Conservation (phyloP, 2,797 vertebrate species). For the Bradypodion pumilum region DNA sequence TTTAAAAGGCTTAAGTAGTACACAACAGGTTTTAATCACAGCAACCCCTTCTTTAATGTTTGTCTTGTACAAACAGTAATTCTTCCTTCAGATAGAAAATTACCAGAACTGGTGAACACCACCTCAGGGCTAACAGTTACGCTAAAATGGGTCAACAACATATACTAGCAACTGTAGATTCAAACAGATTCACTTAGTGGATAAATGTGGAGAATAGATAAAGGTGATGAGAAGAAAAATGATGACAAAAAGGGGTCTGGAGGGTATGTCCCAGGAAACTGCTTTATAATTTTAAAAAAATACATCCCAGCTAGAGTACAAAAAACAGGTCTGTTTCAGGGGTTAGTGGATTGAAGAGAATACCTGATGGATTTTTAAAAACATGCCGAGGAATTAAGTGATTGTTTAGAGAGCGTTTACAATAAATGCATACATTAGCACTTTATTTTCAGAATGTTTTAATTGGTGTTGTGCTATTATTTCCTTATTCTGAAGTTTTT, state of each 20-base stretch:
- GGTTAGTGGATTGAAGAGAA: conserved; percentile 50
- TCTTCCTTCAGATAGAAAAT: conserved; percentile 9
- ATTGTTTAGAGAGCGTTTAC: rapidly evolving
- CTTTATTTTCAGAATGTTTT: background rate
- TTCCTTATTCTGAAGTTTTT: background rate
- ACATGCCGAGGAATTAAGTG: background rate
- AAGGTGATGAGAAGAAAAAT: conserved; percentile 20
- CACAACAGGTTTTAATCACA: conserved; percentile 3
- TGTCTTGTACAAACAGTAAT: background rate
- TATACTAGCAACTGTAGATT: background rate
- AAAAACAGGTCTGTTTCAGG: conserved; percentile 45
- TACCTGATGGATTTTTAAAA: conserved; percentile 42
- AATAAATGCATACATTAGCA: conserved; percentile 4
- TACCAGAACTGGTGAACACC: background rate
- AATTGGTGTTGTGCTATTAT: background rate
- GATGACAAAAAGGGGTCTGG: conserved; percentile 8
- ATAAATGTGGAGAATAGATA: conserved; percentile 22
- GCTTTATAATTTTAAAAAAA: conserved; percentile 27
- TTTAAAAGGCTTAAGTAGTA: background rate
- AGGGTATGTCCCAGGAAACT: conserved; percentile 38
- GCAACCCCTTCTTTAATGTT: background rate
- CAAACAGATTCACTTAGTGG: background rate
- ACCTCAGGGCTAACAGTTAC: background rate
- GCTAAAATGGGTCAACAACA: background rate
- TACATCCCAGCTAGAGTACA: conserved; percentile 20